Evolutionary conservation across 2,113 vertebrate species (phyloP).

Genomic region (Entelurus aequoreus): DNA sequence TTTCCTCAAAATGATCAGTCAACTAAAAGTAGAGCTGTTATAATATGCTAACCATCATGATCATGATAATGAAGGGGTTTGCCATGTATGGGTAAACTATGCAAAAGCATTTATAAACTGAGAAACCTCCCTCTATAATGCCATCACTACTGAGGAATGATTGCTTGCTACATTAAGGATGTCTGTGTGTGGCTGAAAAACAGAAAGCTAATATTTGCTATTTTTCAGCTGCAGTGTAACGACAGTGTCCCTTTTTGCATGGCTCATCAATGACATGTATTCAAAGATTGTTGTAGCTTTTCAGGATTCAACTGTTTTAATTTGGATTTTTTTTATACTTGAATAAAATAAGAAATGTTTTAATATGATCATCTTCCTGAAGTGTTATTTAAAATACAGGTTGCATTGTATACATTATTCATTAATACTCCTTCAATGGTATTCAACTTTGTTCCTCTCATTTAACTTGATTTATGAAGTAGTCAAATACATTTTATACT

Average conservation of each 20-base stretch:
- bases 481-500: too few relatives aligned
- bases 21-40: not conserved
- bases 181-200: not conserved
- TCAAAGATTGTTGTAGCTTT: constrained; percentile 13
- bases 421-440: too few relatives aligned
- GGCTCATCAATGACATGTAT: constrained; percentile 5
- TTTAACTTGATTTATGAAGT: too few relatives aligned
- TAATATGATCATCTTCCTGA: not conserved
- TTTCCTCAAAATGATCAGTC: not conserved
- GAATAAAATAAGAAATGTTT: constrained; percentile 50
- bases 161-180: not conserved
- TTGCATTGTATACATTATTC: too few relatives aligned
- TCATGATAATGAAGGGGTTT: not conserved
- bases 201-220: constrained; percentile 1
- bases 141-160: not conserved
- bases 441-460: too few relatives aligned
- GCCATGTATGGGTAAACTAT: not conserved
- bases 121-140: not conserved
- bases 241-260: constrained; percentile 2
- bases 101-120: not conserved
- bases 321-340: constrained; percentile 30
- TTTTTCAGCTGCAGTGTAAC: not conserved
- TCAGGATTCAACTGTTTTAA: constrained; percentile 45
- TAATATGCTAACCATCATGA: not conserved
- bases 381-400: not conserved